phyloP scores from a whole-genome alignment of 2,888 invertebrate genomes.

The Nasonovia ribisnigri region DNA sequence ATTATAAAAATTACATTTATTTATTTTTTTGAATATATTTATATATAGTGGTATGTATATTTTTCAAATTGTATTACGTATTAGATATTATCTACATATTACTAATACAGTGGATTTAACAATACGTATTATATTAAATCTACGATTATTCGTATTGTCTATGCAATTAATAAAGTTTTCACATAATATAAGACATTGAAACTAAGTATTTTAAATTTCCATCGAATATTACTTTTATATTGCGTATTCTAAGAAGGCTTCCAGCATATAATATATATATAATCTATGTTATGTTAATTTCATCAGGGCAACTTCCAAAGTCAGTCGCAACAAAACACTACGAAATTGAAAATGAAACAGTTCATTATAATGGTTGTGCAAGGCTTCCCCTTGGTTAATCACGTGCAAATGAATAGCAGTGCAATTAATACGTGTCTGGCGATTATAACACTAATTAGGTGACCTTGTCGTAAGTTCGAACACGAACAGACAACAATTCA shows the following conservation, averaged over 20 bases:
- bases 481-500: neutral
- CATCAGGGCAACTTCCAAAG: neutral
- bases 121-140: neutral
- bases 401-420: neutral
- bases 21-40: neutral
- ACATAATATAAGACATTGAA: neutral
- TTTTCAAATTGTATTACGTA: neutral
- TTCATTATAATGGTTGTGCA: neutral
- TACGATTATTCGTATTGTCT: neutral
- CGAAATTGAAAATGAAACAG: neutral
- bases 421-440: slow-evolving; percentile 28
- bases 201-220: neutral
- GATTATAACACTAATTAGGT: slow-evolving; percentile 22
- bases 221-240: neutral
- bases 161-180: neutral
- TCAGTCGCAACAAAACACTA: neutral
- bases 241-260: neutral
- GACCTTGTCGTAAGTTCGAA: neutral
- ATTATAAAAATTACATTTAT: neutral
- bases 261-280: neutral
- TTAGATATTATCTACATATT: neutral
- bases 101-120: neutral
- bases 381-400: slow-evolving; percentile 22
- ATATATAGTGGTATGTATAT: neutral
- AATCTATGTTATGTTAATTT: neutral